Evolutionary conservation across 1,140 invertebrate genomes (phyloP).

Genomic region (Orius insidiosus): DNA sequence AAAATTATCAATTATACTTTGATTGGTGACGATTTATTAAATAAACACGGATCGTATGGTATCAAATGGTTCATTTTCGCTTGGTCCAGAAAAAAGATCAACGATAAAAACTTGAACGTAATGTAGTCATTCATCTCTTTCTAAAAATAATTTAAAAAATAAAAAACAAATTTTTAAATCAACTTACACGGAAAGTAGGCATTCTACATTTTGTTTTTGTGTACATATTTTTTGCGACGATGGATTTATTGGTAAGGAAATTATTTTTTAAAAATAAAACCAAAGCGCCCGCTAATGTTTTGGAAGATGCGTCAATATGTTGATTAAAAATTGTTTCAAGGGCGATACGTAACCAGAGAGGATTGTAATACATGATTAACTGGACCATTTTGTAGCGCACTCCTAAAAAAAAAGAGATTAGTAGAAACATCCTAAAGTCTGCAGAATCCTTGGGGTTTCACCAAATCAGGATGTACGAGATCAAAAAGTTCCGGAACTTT

Average conservation of each 20-base stretch:
- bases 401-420: slow-evolving; percentile 26
- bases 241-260: slow-evolving; percentile 47
- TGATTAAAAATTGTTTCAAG: slow-evolving; percentile 70
- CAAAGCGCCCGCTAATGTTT: slow-evolving; percentile 63
- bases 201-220: slow-evolving; percentile 32
- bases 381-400: slow-evolving; percentile 63
- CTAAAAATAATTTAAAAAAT: slow-evolving; percentile 25
- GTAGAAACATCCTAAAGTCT: background rate
- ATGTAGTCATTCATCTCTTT: slow-evolving; percentile 60
- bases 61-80: slow-evolving; percentile 69
- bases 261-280: slow-evolving; percentile 58
- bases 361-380: slow-evolving; percentile 71
- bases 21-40: slow-evolving; percentile 55
- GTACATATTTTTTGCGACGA: slow-evolving; percentile 43
- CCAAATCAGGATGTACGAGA: background rate
- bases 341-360: slow-evolving; percentile 75
- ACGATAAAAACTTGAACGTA: slow-evolving; percentile 55
- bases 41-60: slow-evolving; percentile 75
- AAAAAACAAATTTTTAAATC: background rate
- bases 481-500: background rate
- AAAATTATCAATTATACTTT: slow-evolving; percentile 36
- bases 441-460: background rate
- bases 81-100: slow-evolving; percentile 72
- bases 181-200: slow-evolving; percentile 28
- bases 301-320: slow-evolving; percentile 42